These are phyloP conservation scores for Toxotes jaculatrix DNA, from an alignment of 2,113 vertebrate genomes.

Conservation along the genomic window DNA sequence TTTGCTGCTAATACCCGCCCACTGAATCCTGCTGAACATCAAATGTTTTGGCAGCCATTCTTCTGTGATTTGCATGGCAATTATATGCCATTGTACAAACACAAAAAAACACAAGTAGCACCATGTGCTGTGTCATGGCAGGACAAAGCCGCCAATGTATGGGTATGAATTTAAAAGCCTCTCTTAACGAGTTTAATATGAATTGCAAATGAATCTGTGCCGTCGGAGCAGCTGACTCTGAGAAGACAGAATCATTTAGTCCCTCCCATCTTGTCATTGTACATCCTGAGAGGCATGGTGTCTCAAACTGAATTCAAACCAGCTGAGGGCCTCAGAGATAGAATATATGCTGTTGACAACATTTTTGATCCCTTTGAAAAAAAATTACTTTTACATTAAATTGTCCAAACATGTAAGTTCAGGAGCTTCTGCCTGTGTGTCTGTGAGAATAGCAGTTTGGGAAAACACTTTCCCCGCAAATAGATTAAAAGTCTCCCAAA, in stretches of 20 bases:
- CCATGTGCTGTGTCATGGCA: constrained; percentile 58
- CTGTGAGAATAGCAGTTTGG: not conserved
- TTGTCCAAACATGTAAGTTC: not conserved
- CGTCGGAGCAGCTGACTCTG: constrained; percentile 60
- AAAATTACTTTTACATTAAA: not conserved
- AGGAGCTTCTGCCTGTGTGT: not conserved
- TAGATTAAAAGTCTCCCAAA: not conserved
- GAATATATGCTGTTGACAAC: not conserved
- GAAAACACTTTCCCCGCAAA: not conserved
- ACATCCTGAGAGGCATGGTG: not conserved
- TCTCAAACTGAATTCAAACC: constrained; percentile 15
- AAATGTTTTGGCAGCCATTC: constrained; percentile 47
- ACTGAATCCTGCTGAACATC: constrained; percentile 38
- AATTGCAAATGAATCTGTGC: constrained; percentile 72
- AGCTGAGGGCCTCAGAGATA: not conserved
- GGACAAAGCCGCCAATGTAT: constrained; percentile 57
- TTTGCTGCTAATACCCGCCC: constrained; percentile 3
- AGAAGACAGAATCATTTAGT: constrained; percentile 22
- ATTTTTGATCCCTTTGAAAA: not conserved
- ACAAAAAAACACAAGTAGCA: constrained; percentile 63
- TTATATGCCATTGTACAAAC: constrained; percentile 59
- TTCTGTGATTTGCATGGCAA: constrained; percentile 71
- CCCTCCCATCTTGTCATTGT: not conserved
- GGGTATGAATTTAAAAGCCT: constrained; percentile 70
- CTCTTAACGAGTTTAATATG: constrained; percentile 61